Percentiles rank a stretch among this genome's conserved stretches.
Conservation (phyloP, 2,113 vertebrate genomes). For the Brachypteracias leptosomus region DNA sequence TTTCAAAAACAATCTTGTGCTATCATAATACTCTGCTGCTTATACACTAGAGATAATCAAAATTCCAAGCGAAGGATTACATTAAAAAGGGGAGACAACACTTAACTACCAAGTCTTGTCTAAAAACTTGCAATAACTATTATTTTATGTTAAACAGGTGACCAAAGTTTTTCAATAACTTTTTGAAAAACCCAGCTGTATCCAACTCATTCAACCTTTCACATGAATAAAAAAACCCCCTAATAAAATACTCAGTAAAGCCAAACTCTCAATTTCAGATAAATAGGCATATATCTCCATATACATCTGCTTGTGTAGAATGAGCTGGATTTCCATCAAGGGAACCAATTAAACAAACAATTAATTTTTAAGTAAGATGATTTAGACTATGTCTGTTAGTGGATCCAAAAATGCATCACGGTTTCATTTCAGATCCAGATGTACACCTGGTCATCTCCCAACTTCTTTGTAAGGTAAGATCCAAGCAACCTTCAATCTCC, state of each 20-base stretch:
- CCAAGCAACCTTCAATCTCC: background rate
- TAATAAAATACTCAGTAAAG: background rate
- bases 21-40: background rate
- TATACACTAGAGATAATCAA: background rate
- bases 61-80: background rate
- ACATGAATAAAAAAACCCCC: background rate
- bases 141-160: background rate
- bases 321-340: background rate
- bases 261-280: background rate
- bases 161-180: background rate
- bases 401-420: background rate
- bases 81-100: background rate
- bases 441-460: background rate
- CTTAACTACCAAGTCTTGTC: background rate
- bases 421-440: background rate
- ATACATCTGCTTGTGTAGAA: background rate
- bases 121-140: background rate
- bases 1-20: background rate
- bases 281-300: background rate
- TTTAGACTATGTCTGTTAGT: background rate
- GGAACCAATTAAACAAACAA: background rate
- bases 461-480: background rate
- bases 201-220: background rate
- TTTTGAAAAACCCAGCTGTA: background rate
- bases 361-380: background rate